These are phyloP conservation scores for Cremastinae sp. DNA, from an alignment of 2,888 invertebrate genomes.

Conservation along the genomic window DNA sequence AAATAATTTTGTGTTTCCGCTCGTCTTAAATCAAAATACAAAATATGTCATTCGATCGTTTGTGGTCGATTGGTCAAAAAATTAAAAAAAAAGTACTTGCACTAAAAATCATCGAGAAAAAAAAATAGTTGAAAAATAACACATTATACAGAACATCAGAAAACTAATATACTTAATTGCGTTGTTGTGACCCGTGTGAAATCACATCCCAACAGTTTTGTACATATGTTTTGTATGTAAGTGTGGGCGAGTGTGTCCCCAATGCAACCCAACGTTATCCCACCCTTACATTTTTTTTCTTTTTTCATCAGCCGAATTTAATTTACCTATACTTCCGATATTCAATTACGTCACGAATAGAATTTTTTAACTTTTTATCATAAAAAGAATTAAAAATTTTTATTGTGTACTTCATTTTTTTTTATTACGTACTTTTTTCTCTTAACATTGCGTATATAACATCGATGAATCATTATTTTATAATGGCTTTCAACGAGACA, in stretches of 20 bases:
- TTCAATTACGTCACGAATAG: too few relatives aligned
- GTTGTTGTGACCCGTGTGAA: slow-evolving; percentile 92
- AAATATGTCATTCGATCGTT: too few relatives aligned
- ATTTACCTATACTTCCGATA: slow-evolving; percentile 48
- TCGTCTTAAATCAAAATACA: neutral
- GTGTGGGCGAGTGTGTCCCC: slow-evolving; percentile 80
- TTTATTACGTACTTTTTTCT: too few relatives aligned
- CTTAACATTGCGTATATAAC: too few relatives aligned
- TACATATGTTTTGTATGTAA: slow-evolving; percentile 80
- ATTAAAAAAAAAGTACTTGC: too few relatives aligned
- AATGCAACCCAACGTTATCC: slow-evolving; percentile 68
- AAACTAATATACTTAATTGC: slow-evolving; percentile 78
- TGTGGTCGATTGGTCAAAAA: too few relatives aligned
- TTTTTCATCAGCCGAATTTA: slow-evolving; percentile 21
- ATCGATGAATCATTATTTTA: too few relatives aligned
- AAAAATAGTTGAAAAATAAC: slow-evolving; percentile 6
- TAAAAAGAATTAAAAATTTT: too few relatives aligned
- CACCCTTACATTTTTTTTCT: slow-evolving; percentile 51
- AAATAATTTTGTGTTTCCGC: neutral
- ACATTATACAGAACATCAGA: slow-evolving; percentile 28
- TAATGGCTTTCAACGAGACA: too few relatives aligned
- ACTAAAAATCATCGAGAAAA: neutral
- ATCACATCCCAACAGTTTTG: slow-evolving; percentile 82
- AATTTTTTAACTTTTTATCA: too few relatives aligned
- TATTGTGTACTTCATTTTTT: too few relatives aligned